Evolutionary conservation across 2,113 vertebrate genomes (phyloP), one percentile per base, ranked within the genome.

Genomic region (Calyptommatus sinebrachiatus): DNA sequence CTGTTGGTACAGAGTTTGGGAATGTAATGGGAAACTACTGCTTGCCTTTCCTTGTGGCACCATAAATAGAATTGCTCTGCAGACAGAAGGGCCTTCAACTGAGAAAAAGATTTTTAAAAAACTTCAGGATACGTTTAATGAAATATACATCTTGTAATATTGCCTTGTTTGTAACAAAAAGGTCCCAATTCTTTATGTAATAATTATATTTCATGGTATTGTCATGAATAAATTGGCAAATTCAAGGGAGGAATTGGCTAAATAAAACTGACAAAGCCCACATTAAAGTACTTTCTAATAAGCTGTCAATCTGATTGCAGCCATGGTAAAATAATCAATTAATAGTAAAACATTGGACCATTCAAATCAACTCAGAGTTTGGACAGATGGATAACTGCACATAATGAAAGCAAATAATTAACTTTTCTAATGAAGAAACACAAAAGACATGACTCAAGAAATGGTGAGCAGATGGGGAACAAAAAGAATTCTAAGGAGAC

Each of bases 301-400:
- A 41, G 69, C 76, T 78, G 67, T 46, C 68, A 62, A 78, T 71
- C 53, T 28, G 20, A 61, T 77, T 67, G 24, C 57, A 20, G 29
- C 31, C 35, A 28, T 78, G 57, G 9, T 71, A 60, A 78, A 78
- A 70, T 28, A 78, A 78, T 71, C 77, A 78, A 78, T 78, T 70
- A 57, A 78, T 61, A 71, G 67, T 78, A 70, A 78, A 71, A 35
- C 31, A 45, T n/a, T 45, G 31, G 46, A 28, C 67, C 53, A 60
- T 71, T 78, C 70, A 76, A 71, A 41, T 21, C 31, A 78, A 26
- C 67, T 71, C 60, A 46, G 41, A 46, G 68, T 78, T 78, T 78
- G 67, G 53, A 45, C 67, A 78, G 77, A 62, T 78, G 77, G 77
- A 21, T 45, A 62, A 71, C 28, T 31, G 62, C 35, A 14, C 50